Base-by-base conservation (phyloP, 1,140 invertebrate species). In the Popillia japonica region DNA sequence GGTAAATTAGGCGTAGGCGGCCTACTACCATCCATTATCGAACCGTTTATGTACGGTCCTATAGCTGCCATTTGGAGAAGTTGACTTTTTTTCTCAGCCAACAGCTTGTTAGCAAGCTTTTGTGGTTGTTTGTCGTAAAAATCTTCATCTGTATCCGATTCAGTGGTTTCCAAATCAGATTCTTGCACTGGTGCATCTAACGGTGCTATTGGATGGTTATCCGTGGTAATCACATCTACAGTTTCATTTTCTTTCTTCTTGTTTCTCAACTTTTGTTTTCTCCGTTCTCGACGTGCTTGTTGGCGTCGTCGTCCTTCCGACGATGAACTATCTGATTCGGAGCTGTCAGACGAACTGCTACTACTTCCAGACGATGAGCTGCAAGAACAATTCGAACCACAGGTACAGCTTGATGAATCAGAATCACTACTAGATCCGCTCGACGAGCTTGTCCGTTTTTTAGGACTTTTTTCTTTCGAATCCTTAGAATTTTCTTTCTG, bases 71-170 rank as follows among this genome's bases (percentile, higher is more conserved):
- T 82, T 2, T 90, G 81, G 82, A 93, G 86, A 42, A 93, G 79
- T 79, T 93, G 92, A 81, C 93, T 93, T 6, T 93, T 90, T 86
- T 94, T 94, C 81, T 95, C 93, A 9, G 90, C 90, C 23, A 94
- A 82, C 72, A 93, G 75, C 85, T 94, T 93, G 76, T 90, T 92
- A 0, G 91, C 92, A 61, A 93, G 83, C 79, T 89, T 89, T 80
- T 94, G 93, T 0, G 94, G 94, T 87, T 94, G 89, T 81, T 94
- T 90, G 84, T 95, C 94, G 84, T 96, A 95, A 87, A 96, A 96
- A 80, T 95, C 94, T 87, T 95, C 94, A 85, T 96, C 95, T 1
- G 94, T 95, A 59, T 94, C 93, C 40, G 94, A 93, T 84, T 96
- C 93, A 27, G 92, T 92, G 0, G 94, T 96, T 79, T 95, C 94